These are phyloP conservation scores for Dermolepida albohirtum DNA, from an alignment of 2,888 invertebrate species.

Conservation along the genomic window DNA sequence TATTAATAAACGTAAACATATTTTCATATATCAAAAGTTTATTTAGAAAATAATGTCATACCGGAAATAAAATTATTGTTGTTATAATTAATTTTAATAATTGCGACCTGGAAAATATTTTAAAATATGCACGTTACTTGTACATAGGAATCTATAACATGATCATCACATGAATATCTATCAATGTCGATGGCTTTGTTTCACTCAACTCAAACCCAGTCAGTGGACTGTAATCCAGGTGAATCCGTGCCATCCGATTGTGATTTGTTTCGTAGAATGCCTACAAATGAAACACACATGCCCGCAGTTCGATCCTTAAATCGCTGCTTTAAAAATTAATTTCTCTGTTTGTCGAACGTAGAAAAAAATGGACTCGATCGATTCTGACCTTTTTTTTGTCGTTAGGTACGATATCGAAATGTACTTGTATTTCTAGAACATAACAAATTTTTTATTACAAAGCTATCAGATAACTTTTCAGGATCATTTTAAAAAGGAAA, in stretches of 20 bases:
- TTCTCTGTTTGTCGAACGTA: constrained; percentile 29
- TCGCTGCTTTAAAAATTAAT: constrained; percentile 40
- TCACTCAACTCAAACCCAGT: constrained; percentile 40
- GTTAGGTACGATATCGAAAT: constrained; percentile 22
- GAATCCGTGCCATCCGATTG: constrained; percentile 61
- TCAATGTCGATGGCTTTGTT: constrained; percentile 47
- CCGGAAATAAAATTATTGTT: too few relatives aligned
- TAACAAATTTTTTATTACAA: too few relatives aligned
- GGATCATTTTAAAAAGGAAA: too few relatives aligned
- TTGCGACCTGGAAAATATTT: too few relatives aligned
- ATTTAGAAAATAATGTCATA: too few relatives aligned
- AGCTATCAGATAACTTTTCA: too few relatives aligned
- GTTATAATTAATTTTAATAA: too few relatives aligned
- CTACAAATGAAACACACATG: constrained; percentile 42
- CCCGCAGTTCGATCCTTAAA: constrained; percentile 31
- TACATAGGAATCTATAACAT: too few relatives aligned
- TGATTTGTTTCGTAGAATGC: constrained; percentile 61
- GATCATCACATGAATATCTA: constrained; percentile 46
- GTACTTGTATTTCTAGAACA: not conserved
- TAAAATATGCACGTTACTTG: too few relatives aligned
- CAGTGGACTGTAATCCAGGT: constrained; percentile 57
- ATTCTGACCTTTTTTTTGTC: constrained; percentile 30
- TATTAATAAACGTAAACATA: too few relatives aligned
- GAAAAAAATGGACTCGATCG: constrained; percentile 32
- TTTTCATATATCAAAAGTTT: too few relatives aligned